Conservation (phyloP, 2,888 invertebrate species). For the Euzophera pinguis region DNA sequence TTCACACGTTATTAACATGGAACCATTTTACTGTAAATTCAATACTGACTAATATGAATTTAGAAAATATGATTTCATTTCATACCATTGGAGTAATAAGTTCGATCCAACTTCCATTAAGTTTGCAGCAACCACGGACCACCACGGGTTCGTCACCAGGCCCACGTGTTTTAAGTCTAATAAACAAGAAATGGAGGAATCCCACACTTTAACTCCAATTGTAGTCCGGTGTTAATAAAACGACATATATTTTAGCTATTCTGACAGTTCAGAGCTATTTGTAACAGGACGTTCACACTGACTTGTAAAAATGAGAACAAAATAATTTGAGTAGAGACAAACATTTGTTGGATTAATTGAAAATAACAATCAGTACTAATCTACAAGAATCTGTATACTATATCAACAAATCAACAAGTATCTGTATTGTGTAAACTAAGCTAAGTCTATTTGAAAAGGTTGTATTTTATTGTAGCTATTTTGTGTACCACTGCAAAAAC, state of each 20-base stretch:
- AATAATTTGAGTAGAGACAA: background rate
- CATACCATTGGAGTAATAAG: background rate
- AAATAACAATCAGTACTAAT: too few relatives aligned
- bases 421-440: too few relatives aligned
- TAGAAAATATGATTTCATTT: too few relatives aligned
- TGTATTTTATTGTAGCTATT: too few relatives aligned
- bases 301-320: constrained; percentile 14
- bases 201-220: constrained; percentile 72
- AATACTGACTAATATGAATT: too few relatives aligned
- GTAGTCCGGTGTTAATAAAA: constrained; percentile 75
- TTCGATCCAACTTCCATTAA: background rate
- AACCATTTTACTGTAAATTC: too few relatives aligned
- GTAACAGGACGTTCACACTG: constrained; percentile 53
- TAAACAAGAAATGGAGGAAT: constrained; percentile 71
- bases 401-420: too few relatives aligned
- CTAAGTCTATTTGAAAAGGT: too few relatives aligned
- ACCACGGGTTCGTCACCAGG: constrained; percentile 19
- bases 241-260: constrained; percentile 75
- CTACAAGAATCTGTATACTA: too few relatives aligned
- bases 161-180: constrained; percentile 64
- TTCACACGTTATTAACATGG: too few relatives aligned
- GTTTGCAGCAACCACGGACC: constrained; percentile 16
- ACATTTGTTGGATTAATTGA: too few relatives aligned
- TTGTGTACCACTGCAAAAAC: too few relatives aligned
- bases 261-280: constrained; percentile 74